phyloP scores from a whole-genome alignment of 30 jellyfish, hydroid and myxozoan species.

The Rhopilema esculentum region DNA sequence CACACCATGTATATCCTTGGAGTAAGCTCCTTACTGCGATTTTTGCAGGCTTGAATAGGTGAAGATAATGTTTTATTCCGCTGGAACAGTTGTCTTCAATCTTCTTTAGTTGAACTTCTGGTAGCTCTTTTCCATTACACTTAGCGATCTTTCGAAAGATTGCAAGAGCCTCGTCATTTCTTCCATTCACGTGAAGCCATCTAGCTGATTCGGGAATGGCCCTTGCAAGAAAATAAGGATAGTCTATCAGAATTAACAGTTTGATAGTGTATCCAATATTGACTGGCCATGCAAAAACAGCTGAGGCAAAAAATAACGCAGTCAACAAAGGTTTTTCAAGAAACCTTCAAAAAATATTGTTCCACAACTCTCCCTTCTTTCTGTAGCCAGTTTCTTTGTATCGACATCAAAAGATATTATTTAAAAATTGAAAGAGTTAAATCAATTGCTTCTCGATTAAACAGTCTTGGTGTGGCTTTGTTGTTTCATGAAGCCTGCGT shows the following conservation, averaged over 20 bases:
- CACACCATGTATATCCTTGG: slow-evolving; percentile 81
- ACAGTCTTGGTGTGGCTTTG: too few species aligned
- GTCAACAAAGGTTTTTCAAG: not conserved
- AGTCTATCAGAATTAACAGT: not conserved
- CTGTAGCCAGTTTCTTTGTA: too few species aligned
- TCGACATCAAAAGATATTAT: too few species aligned
- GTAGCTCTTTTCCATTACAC: slow-evolving; percentile 36
- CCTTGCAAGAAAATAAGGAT: slow-evolving; percentile 7
- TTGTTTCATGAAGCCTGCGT: too few species aligned
- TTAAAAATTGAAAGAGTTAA: too few species aligned
- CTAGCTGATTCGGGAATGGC: slow-evolving; percentile 86
- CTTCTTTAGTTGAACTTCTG: slow-evolving; percentile 2
- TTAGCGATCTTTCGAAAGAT: slow-evolving; percentile 66
- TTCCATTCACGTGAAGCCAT: slow-evolving; percentile 75
- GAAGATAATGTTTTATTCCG: slow-evolving; percentile 7
- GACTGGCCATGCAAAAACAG: too few species aligned
- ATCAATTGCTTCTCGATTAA: too few species aligned
- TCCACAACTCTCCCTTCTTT: too few species aligned
- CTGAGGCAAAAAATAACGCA: not conserved
- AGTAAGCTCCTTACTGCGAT: slow-evolving; percentile 67
- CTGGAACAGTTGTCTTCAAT: slow-evolving; percentile 24
- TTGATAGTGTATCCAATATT: not conserved
- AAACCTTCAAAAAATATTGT: too few species aligned
- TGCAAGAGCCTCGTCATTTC: slow-evolving; percentile 56
- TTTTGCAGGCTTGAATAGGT: slow-evolving; percentile 58